These are phyloP conservation scores for Cepaea nemoralis DNA, from an alignment of 1,140 invertebrate genomes.

Conservation along the genomic window DNA sequence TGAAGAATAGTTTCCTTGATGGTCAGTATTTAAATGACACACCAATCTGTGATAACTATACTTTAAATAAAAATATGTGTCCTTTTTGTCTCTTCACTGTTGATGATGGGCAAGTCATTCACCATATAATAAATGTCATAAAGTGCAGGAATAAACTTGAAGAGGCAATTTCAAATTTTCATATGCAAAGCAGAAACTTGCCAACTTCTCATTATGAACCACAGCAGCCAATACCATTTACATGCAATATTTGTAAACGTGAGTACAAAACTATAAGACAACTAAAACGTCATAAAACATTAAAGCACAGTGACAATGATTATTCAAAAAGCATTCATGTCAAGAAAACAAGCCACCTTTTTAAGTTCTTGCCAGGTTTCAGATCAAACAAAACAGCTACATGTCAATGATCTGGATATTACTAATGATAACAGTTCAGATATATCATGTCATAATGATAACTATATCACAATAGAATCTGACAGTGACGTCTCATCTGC, in stretches of 20 bases:
- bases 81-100: not conserved
- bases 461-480: too few relatives aligned
- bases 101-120: not conserved
- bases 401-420: too few relatives aligned
- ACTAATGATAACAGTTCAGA: too few relatives aligned
- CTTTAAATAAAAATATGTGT: not conserved
- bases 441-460: too few relatives aligned
- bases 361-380: not conserved
- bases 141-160: not conserved
- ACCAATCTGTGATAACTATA: not conserved
- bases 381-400: too few relatives aligned
- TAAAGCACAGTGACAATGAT: not conserved
- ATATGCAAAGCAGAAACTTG: not conserved
- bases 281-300: not conserved
- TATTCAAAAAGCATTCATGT: not conserved
- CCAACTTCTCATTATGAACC: not conserved
- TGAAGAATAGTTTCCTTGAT: not conserved
- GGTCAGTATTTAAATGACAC: not conserved
- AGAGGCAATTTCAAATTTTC: not conserved
- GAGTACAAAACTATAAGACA: not conserved
- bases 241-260: not conserved
- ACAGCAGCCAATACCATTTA: not conserved
- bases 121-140: not conserved
- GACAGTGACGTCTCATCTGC: too few relatives aligned
- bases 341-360: not conserved